Conservation (phyloP, 2,888 invertebrate species). For the Artemia sp. region DNA sequence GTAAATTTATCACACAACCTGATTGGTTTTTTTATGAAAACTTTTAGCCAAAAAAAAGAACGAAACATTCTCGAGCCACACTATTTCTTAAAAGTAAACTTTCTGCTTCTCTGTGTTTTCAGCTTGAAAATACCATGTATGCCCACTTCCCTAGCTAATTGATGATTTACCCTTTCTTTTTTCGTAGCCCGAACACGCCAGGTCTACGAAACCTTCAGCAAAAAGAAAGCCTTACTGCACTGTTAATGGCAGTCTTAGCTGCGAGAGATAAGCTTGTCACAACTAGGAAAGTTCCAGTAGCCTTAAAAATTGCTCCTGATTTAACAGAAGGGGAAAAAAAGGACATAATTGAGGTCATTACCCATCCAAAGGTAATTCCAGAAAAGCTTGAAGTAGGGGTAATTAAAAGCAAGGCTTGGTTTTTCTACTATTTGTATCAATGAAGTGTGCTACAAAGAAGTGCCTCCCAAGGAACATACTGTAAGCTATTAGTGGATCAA, state of each 20-base stretch:
- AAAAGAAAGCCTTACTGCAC: constrained; percentile 49
- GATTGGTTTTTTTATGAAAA: no score
- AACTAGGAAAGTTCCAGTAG: constrained; percentile 48
- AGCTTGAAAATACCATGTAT: no score
- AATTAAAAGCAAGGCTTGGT: background rate
- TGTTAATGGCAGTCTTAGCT: constrained; percentile 46
- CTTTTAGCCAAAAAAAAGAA: no score
- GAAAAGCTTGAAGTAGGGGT: background rate
- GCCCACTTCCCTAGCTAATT: no score
- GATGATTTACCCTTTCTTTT: constrained; percentile 20
- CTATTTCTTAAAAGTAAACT: no score
- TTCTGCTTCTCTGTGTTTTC: no score
- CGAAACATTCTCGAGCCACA: no score
- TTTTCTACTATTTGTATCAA: background rate
- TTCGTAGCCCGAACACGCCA: constrained; percentile 77
- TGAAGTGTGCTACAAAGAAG: background rate
- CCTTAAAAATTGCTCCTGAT: constrained; percentile 91
- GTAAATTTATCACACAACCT: no score
- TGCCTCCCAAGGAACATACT: no score
- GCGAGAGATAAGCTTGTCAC: constrained; percentile 39
- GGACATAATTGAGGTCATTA: constrained; percentile 57
- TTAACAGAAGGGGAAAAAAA: constrained; percentile 51
- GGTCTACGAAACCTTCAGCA: constrained; percentile 67
- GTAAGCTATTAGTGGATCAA: background rate
- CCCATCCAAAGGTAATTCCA: constrained; percentile 29